Base-by-base conservation (phyloP, 2,888 invertebrate species). In the Temnothorax ravouxi region DNA sequence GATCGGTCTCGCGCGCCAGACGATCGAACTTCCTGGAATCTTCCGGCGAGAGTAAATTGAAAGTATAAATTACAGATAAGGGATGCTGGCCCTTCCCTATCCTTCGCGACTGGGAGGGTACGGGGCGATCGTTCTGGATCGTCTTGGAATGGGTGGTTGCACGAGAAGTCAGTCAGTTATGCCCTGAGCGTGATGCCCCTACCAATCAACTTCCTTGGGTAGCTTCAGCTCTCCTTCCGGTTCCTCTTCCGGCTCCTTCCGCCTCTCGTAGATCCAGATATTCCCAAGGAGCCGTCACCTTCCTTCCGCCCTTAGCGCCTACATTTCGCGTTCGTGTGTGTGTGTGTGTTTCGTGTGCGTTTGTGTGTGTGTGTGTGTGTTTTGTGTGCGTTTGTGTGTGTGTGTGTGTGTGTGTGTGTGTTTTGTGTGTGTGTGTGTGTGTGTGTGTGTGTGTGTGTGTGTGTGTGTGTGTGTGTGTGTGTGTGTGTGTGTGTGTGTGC, bases 1-100 rank as follows among this genome's bases (percentile, higher is more conserved):
- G 74, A 44, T 62, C 54, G 47, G 15, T 13, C 64, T 56, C 62
- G 69, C 69, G 75, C 77, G 56, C 44, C 71, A 61, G 79, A 34
- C 88, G 86, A 87, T 83, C 62, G 62, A 61, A 61, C 66, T 64
- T 66, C 50, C 59, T 44, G 80, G 72, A 81, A 88, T 87, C 89
- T 83, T 87, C 83, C 82, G 81, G 86, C 81, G 74, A 76, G 72
- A 88, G 90, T 93, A 94, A 94, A 93, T 94, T 93, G 93, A 94
- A 94, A 93, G 93, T 94, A 94, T 94, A 94, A 93, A 94, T 94
- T 94, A 93, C 91, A 91, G 92, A 94, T 94, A 93, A 94, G 92
- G 90, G 91, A 93, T 88, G 90, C 87, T 82, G 87, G 85, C 85
- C 83, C 84, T 66, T 69, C 59, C 34, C 25, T 18, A 71, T 71